Evolutionary conservation across 2,888 invertebrate species (phyloP).

Genomic region (Trypoxylon attenuatum): DNA sequence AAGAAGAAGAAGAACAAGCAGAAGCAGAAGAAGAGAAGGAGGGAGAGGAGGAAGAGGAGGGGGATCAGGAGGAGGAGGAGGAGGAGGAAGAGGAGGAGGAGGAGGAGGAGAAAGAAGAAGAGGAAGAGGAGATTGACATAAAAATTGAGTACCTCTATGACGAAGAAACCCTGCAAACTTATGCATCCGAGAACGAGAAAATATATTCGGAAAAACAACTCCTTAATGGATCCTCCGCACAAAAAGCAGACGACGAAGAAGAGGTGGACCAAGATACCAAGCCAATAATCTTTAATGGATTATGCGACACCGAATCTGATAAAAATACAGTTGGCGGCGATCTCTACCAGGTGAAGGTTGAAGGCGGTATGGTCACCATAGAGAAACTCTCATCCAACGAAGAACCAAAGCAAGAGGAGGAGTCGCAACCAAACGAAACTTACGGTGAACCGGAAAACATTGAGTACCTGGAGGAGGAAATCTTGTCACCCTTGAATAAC

Average conservation of each 20-base stretch:
- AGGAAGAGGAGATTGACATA: constrained; percentile 22
- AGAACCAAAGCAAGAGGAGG: constrained; percentile 3
- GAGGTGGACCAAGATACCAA: constrained; percentile 48
- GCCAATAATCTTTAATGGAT: constrained; percentile 50
- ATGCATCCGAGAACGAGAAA: constrained; percentile 44
- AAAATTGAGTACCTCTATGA: constrained; percentile 44
- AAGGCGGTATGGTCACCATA: constrained; percentile 62
- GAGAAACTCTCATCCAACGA: constrained; percentile 54
- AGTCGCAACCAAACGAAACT: constrained; percentile 23
- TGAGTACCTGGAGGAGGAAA: constrained; percentile 47
- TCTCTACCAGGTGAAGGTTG: constrained; percentile 65
- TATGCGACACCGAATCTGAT: constrained; percentile 9
- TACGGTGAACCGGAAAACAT: constrained; percentile 19
- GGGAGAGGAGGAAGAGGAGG: constrained; percentile 39
- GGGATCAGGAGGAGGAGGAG: constrained; percentile 27
- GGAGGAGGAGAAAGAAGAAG: constrained; percentile 40
- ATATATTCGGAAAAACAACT: constrained; percentile 36
- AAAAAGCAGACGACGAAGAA: too few relatives aligned
- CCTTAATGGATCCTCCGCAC: constrained; percentile 20
- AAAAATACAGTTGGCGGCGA: constrained; percentile 52
- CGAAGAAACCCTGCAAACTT: constrained; percentile 21
- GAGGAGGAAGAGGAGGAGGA: constrained; percentile 44
- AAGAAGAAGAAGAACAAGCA: constrained; percentile 43
- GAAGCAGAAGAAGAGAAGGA: constrained; percentile 42
- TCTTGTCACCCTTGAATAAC: constrained; percentile 19